A percentile compares a stretch with the other conserved stretches of the same genome.
These are phyloP conservation scores for Heteromurus nitidus DNA, from an alignment of 2,888 invertebrate species.

Conservation along the genomic window DNA sequence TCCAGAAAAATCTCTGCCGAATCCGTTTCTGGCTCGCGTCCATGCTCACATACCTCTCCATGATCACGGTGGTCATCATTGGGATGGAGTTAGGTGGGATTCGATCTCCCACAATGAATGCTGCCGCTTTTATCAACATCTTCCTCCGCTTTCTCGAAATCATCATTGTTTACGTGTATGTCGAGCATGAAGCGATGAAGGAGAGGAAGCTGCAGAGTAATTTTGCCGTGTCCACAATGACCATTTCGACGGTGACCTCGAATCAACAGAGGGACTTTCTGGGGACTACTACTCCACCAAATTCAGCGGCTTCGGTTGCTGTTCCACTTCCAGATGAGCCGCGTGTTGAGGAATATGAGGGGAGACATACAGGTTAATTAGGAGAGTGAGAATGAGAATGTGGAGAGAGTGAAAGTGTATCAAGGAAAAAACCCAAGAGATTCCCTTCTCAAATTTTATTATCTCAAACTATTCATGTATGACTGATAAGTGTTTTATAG, in stretches of 20 bases:
- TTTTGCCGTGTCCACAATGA: conserved; percentile 14
- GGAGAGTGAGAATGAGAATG: too few species aligned
- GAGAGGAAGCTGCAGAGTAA: background rate
- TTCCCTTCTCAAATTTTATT: too few species aligned
- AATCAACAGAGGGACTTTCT: background rate
- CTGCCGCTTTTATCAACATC: conserved; percentile 39
- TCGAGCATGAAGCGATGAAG: conserved; percentile 39
- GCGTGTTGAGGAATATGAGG: too few species aligned
- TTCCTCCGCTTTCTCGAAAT: conserved; percentile 52
- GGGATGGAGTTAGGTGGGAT: conserved; percentile 53
- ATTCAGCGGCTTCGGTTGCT: too few species aligned
- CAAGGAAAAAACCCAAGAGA: too few species aligned
- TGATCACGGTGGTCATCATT: conserved; percentile 31
- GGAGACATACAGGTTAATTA: too few species aligned
- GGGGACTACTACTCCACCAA: conserved; percentile 26
- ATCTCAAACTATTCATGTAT: too few species aligned
- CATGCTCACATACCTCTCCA: conserved; percentile 47
- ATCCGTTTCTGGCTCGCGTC: conserved; percentile 46
- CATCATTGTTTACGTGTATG: conserved; percentile 40
- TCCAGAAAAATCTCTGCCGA: conserved; percentile 20
- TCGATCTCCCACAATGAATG: conserved; percentile 26
- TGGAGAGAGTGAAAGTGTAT: too few species aligned
- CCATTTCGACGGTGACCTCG: conserved; percentile 21
- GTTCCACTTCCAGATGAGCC: too few species aligned
- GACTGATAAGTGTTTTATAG: too few species aligned